A percentile compares a stretch with the other conserved stretches of the same genome.
Conservation (phyloP, 1,140 invertebrate genomes). For the Steinernema khuongi region DNA sequence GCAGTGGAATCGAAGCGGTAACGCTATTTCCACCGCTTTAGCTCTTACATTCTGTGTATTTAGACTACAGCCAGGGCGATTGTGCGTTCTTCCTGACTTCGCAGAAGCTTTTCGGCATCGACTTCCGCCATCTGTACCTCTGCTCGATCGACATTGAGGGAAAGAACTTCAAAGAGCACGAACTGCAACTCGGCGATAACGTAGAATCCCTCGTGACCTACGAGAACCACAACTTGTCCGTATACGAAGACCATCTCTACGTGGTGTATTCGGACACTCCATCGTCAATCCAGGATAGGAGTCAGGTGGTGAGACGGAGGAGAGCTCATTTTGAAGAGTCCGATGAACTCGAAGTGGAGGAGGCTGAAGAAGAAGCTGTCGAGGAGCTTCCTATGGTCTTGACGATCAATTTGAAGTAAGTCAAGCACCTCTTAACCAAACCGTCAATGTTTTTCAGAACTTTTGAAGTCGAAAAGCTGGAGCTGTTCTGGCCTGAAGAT, state of each 20-base stretch:
- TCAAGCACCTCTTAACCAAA: not conserved
- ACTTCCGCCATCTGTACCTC: not conserved
- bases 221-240: not conserved
- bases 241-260: not conserved
- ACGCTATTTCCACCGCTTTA: no score
- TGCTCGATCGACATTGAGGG: not conserved
- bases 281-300: not conserved
- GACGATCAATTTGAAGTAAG: not conserved
- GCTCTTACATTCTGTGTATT: no score
- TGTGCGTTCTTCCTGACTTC: not conserved
- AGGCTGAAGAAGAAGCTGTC: not conserved
- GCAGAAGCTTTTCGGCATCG: not conserved
- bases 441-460: not conserved
- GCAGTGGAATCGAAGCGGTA: no score
- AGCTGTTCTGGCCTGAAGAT: not conserved
- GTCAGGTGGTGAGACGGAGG: not conserved
- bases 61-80: no score
- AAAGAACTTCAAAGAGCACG: not conserved
- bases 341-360: not conserved
- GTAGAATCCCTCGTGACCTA: not conserved
- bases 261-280: not conserved
- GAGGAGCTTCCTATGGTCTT: not conserved
- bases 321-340: not conserved
- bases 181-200: not conserved
- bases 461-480: not conserved